phyloP scores from a whole-genome alignment of 2,797 vertebrate species.

The Leucoraja ocellata region DNA sequence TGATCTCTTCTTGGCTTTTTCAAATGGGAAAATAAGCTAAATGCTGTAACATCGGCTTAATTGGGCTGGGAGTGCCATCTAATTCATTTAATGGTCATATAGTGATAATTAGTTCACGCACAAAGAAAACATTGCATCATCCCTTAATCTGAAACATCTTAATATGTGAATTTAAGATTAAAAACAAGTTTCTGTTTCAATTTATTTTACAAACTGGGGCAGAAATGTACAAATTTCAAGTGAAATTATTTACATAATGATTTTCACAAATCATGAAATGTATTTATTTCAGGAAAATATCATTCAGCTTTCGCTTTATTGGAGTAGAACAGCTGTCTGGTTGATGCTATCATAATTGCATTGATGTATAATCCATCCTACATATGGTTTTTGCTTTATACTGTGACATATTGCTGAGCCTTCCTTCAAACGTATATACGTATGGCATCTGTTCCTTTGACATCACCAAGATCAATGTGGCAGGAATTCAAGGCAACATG shows the following conservation, averaged over 20 bases:
- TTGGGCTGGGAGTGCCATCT: slow-evolving; percentile 20
- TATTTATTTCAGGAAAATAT: not conserved
- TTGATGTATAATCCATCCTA: slow-evolving; percentile 38
- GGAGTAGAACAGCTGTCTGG: slow-evolving; percentile 30
- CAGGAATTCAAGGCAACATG: slow-evolving; percentile 21
- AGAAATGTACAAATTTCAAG: not conserved
- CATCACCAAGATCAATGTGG: slow-evolving; percentile 18
- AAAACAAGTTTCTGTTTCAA: not conserved
- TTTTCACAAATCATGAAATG: not conserved
- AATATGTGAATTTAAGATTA: not conserved
- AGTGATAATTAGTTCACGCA: slow-evolving; percentile 34
- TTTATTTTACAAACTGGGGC: not conserved
- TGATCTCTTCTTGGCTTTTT: slow-evolving; percentile 38
- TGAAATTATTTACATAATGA: not conserved
- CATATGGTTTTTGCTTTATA: slow-evolving; percentile 38
- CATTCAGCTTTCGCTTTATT: not conserved
- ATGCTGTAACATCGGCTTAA: slow-evolving; percentile 38
- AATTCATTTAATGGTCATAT: slow-evolving; percentile 36
- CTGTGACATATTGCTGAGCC: slow-evolving; percentile 32
- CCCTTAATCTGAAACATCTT: slow-evolving; percentile 34
- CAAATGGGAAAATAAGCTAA: slow-evolving; percentile 37
- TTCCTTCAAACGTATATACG: slow-evolving; percentile 31
- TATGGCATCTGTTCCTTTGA: slow-evolving; percentile 33
- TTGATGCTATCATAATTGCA: slow-evolving; percentile 34
- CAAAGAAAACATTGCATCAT: slow-evolving; percentile 37